phyloP scores from a whole-genome alignment of 1,140 invertebrate genomes.

The Meloidogyne chitwoodi region DNA sequence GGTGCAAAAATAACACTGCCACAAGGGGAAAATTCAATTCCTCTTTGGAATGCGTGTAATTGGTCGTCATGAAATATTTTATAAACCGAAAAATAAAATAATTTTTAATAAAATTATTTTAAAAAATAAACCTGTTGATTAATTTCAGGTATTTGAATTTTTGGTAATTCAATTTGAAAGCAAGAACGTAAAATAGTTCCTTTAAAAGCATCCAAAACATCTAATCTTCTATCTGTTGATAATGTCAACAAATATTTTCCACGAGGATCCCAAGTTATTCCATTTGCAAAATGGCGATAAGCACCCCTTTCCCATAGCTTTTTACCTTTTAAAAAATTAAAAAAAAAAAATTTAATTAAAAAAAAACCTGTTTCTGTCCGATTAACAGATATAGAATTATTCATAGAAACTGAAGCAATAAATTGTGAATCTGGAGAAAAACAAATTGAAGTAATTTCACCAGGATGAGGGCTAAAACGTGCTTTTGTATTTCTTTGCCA shows the following conservation, averaged over 20 bases:
- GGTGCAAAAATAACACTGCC: conserved; percentile 42
- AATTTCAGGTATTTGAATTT: conserved; percentile 17
- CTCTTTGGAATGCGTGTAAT: conserved; percentile 32
- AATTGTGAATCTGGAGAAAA: conserved; percentile 28
- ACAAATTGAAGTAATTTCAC: conserved; percentile 31
- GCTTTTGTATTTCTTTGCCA: conserved; percentile 31
- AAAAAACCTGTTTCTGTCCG: conserved; percentile 29
- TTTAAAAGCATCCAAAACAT: conserved; percentile 42
- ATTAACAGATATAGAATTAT: conserved; percentile 34
- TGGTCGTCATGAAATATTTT: conserved; percentile 49
- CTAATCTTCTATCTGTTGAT: conserved; percentile 45
- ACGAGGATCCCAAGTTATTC: conserved; percentile 42
- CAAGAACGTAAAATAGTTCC: conserved; percentile 32
- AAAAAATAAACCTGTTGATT: conserved; percentile 1
- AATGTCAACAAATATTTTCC: conserved; percentile 46
- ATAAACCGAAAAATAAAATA: conserved; percentile 25
- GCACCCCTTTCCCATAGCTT: conserved; percentile 34
- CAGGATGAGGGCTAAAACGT: conserved; percentile 33
- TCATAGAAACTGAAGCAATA: conserved; percentile 35
- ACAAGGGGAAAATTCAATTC: conserved; percentile 45
- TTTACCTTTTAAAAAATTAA: conserved; percentile 13
- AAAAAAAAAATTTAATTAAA: conserved; percentile 9
- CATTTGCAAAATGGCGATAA: conserved; percentile 36
- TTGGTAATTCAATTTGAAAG: conserved; percentile 30
- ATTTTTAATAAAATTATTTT: neutral